Evolutionary conservation across 2,113 vertebrate genomes (phyloP).

Genomic region (Pachypanchax playfairii): DNA sequence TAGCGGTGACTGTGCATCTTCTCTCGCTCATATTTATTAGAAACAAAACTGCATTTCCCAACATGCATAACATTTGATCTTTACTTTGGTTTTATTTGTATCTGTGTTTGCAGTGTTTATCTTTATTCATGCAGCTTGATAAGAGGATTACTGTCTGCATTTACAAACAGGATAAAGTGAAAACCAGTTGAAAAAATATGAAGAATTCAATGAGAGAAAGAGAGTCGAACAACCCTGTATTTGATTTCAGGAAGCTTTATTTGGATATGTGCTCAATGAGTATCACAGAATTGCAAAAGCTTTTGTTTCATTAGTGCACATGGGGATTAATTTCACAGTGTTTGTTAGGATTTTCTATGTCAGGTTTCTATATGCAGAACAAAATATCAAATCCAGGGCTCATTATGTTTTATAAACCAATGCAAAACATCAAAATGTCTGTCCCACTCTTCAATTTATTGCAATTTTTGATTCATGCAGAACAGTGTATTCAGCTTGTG

Average conservation of each 20-base stretch:
- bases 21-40: neutral
- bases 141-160: constrained; percentile 22
- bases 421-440: too few relatives aligned
- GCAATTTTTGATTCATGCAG: neutral
- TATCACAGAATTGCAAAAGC: too few relatives aligned
- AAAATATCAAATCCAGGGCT: too few relatives aligned
- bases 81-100: constrained; percentile 16
- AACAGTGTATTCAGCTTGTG: neutral
- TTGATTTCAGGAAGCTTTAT: too few relatives aligned
- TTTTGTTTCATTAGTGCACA: too few relatives aligned
- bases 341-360: neutral
- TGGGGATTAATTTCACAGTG: too few relatives aligned
- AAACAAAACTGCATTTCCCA: constrained; percentile 4
- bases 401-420: neutral
- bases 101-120: constrained; percentile 6
- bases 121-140: constrained; percentile 1
- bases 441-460: neutral
- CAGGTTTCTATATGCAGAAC: neutral
- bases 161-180: constrained; percentile 19
- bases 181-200: constrained; percentile 1
- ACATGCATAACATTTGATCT: constrained; percentile 7
- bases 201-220: neutral
- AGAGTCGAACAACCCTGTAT: too few relatives aligned
- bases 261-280: neutral
- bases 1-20: neutral